phyloP scores from a whole-genome alignment of 2,888 invertebrate species.

The Acrobasis repandana region DNA sequence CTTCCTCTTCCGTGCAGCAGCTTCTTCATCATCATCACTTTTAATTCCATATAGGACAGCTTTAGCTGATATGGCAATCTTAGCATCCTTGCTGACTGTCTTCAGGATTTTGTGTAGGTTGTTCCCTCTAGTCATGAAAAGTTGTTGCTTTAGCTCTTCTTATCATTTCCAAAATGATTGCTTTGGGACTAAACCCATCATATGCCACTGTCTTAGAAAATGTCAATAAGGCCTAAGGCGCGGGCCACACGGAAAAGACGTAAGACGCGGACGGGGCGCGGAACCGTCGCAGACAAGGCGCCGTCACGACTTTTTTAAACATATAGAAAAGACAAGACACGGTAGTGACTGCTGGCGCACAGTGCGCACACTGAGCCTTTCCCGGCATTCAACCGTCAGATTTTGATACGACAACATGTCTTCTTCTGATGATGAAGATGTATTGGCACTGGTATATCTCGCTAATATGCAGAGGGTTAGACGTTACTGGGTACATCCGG shows the following conservation, averaged over 20 bases:
- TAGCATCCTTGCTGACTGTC: too few relatives aligned
- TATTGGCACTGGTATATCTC: neutral
- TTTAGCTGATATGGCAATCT: too few relatives aligned
- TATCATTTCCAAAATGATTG: too few relatives aligned
- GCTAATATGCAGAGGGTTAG: neutral
- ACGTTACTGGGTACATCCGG: neutral
- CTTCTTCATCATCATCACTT: too few relatives aligned
- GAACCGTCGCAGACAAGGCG: neutral
- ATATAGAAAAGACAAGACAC: neutral
- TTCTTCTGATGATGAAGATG: neutral
- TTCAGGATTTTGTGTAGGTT: too few relatives aligned
- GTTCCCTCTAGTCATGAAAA: too few relatives aligned
- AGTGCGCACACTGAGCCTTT: too few relatives aligned
- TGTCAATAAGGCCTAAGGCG: too few relatives aligned
- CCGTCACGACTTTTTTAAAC: neutral
- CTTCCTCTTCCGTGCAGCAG: too few relatives aligned
- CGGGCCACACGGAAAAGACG: neutral
- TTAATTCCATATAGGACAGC: too few relatives aligned
- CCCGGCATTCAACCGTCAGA: neutral
- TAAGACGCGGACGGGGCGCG: neutral
- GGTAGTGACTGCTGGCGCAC: neutral
- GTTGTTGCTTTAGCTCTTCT: too few relatives aligned
- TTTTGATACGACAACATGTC: neutral
- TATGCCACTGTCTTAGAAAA: too few relatives aligned
- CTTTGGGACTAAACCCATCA: neutral